These are phyloP conservation scores for Aphaenogaster ashmeadi DNA, from an alignment of 1,140 invertebrate species.

Conservation along the genomic window DNA sequence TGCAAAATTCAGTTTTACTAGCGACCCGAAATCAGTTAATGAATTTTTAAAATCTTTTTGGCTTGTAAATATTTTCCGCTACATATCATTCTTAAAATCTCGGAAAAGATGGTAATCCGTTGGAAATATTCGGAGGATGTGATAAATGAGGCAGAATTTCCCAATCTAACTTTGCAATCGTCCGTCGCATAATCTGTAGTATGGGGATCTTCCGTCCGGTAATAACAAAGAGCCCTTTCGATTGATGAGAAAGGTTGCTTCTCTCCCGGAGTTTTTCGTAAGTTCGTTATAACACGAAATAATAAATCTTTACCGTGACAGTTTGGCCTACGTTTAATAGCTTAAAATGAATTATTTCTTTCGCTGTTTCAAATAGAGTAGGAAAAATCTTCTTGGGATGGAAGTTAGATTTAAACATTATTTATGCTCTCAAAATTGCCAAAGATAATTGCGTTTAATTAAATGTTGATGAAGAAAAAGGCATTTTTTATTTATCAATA, in stretches of 20 bases:
- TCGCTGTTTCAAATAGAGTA: neutral
- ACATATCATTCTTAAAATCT: slow-evolving; percentile 3
- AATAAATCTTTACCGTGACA: slow-evolving; percentile 50
- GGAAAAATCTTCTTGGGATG: neutral
- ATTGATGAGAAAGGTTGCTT: slow-evolving; percentile 45
- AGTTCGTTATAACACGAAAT: slow-evolving; percentile 37
- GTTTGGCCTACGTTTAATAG: slow-evolving; percentile 34
- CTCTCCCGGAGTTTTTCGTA: slow-evolving; percentile 34
- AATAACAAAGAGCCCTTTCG: slow-evolving; percentile 43
- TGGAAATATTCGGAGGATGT: slow-evolving; percentile 24
- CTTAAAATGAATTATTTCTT: slow-evolving; percentile 35
- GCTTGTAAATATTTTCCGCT: neutral
- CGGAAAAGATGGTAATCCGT: slow-evolving; percentile 8
- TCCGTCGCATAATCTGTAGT: slow-evolving; percentile 26
- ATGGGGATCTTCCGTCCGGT: slow-evolving; percentile 11
- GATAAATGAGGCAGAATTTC: slow-evolving; percentile 40
- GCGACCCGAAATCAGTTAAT: neutral
- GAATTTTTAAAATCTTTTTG: neutral
- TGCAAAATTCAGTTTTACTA: neutral
- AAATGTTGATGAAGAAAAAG: neutral
- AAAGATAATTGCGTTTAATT: neutral
- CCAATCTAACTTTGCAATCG: slow-evolving; percentile 40
- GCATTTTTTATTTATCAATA: neutral
- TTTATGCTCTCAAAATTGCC: neutral
- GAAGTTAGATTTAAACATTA: neutral